Base-by-base conservation (phyloP, 2,797 vertebrate genomes). In the Prunella strophiata region DNA sequence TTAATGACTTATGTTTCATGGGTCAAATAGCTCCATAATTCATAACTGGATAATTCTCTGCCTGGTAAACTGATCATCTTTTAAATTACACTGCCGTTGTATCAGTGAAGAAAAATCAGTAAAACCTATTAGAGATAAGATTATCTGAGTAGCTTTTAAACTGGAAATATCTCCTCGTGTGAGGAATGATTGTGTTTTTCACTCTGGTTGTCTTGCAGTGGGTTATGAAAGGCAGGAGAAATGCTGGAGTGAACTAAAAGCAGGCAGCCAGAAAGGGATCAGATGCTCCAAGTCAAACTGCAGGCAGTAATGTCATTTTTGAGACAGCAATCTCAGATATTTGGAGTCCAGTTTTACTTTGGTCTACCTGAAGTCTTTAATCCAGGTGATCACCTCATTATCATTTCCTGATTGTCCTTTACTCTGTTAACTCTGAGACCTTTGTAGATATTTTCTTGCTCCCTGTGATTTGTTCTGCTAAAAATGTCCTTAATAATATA, bases 401-500 rank as follows among this genome's bases (percentile, higher is more conserved):
- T 27, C 25, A 40, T 86, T 66, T 89, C 47, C 77, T 85, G 48
- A 77, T 94, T 88, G 70, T 72, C 84, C 75, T 42, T 87, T 40
- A 45, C 7, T 79, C 45, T 45, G 34, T 90, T 81, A 89, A 57
- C 71, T 36, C 16, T 11, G 26, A 76, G 85, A 72, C 52, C 79
- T 72, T 34, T 83, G 30, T 8, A 48, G 65, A 36, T 63, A 55
- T 82, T 82, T 89, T 66, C 65, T 70, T 80, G 47, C 61, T 67
- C 82, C 62, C 21, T 54, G 43, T 63, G 79, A 93, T 85, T 94
- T 94, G 79, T 89, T 96, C 91, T 76, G 85, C 86, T 95, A 87
- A 96, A 96, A 89, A 54, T 40, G 65, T 57, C 80, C 91, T 91
- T 93, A 93, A 87, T 96, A 88, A 93, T 90, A 76, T 87, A 96